Percentiles rank a stretch among this genome's conserved stretches.
These are phyloP conservation scores for Drosophila repletoides DNA, from an alignment of 1,140 invertebrate genomes.

Conservation along the genomic window DNA sequence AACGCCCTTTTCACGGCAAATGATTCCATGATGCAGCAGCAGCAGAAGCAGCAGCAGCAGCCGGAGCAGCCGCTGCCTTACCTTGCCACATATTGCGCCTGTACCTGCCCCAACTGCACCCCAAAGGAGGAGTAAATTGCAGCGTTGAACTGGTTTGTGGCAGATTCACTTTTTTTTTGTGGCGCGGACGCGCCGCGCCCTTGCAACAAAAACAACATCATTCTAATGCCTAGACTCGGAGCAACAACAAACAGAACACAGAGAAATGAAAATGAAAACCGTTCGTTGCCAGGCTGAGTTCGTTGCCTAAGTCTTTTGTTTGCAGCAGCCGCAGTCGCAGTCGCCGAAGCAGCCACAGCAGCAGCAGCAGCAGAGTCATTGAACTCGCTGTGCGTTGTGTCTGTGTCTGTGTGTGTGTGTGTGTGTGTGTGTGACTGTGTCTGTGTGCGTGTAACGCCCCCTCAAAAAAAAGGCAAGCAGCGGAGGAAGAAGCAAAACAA, in stretches of 20 bases:
- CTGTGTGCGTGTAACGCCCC: background rate
- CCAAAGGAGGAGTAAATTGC: slow-evolving; percentile 31
- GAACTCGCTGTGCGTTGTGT: slow-evolving; percentile 48
- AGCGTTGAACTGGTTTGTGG: slow-evolving; percentile 53
- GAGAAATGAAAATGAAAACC: slow-evolving; percentile 79
- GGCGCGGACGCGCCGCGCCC: slow-evolving; percentile 33
- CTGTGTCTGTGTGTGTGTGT: background rate
- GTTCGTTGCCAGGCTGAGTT: slow-evolving; percentile 62
- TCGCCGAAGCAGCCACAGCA: too few species aligned
- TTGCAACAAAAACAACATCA: slow-evolving; percentile 33
- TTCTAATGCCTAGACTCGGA: slow-evolving; percentile 54
- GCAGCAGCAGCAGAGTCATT: slow-evolving; percentile 62
- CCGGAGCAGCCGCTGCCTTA: slow-evolving; percentile 14
- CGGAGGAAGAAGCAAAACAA: too few species aligned
- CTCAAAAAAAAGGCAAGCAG: too few species aligned
- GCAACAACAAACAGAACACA: slow-evolving; percentile 5
- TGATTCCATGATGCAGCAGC: slow-evolving; percentile 59
- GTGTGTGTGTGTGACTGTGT: background rate
- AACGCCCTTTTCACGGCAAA: slow-evolving; percentile 82
- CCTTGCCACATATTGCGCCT: slow-evolving; percentile 5
- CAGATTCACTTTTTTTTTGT: slow-evolving; percentile 77
- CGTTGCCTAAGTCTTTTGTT: slow-evolving; percentile 81
- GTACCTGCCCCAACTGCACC: slow-evolving; percentile 37
- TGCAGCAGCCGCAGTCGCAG: too few species aligned
- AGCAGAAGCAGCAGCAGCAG: too few species aligned